Evolutionary conservation across 2,888 invertebrate genomes (phyloP), one percentile per base, ranked within the genome.

Genomic region (Apoda limacodes): DNA sequence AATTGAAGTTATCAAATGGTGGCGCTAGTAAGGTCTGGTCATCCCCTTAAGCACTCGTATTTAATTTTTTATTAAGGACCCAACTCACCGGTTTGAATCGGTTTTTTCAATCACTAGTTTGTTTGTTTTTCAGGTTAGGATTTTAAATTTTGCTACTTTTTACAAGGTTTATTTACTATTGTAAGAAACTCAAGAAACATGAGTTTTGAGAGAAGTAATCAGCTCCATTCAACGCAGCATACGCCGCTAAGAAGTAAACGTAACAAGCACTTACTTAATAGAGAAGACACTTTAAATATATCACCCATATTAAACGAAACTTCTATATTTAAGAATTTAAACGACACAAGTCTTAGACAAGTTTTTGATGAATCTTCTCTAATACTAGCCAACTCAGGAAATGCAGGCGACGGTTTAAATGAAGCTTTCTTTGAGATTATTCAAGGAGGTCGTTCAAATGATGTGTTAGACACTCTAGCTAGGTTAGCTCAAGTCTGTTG

Each of bases 401-500:
- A 48, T 29, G 62, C 64, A 3, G 69, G 69, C 3, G 68, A 71
- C 33, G 60, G 62, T 9, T 50, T 82, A 36, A 62, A 46, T 42
- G 81, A 78, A 58, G 67, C 69, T 6, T 82, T 76, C 43, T 82
- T 71, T 48, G 80, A 81, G 49, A 70, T 80, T 39, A 70, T 81
- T 40, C 78, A 78, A 46, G 52, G 60, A 4, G 67, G 75, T 41
- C 68, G 68, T 5, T 51, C 71, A 2, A 70, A 74, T 30, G 83
- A 86, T 45, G 69, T 86, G 9, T 82, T 88, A 45, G 84, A 85
- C 34, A 84, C 85, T 1, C 56, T 88, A 31, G 68, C 82, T 21
- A 84, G 85, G 62, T 88, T 87, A 66, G 82, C 85, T 48, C 82
- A 84, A 43, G 82, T 82, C 15, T 88, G 88, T 55, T 75, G 83